Evolutionary conservation across 2,797 vertebrate species (phyloP).

Genomic region (Bradypodion ventrale): DNA sequence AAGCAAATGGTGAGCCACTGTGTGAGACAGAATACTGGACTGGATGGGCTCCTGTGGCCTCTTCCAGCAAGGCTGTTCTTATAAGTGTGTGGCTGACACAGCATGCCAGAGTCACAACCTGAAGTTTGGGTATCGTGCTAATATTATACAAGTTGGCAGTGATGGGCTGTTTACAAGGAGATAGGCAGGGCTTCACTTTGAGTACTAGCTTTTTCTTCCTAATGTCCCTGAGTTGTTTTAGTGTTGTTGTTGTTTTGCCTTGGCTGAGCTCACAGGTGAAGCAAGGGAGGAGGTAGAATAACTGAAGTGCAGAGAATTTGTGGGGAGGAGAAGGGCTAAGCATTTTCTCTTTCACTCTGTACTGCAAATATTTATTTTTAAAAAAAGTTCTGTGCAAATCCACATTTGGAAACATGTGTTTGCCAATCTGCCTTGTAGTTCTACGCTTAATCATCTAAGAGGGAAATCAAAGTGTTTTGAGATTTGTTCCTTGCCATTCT

Average conservation of each 20-base stretch:
- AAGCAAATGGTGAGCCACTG: no score
- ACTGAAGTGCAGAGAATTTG: background rate
- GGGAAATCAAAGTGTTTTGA: background rate
- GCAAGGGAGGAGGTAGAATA: background rate
- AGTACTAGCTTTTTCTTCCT: no score
- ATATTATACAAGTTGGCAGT: background rate
- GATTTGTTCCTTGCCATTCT: background rate
- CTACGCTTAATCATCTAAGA: background rate
- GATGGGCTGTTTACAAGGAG: background rate
- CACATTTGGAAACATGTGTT: background rate
- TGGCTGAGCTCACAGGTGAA: background rate
- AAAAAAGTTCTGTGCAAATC: background rate
- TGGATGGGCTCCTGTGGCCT: no score
- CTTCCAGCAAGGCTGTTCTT: no score
- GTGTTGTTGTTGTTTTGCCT: no score
- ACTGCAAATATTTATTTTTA: background rate
- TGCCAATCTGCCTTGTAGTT: background rate
- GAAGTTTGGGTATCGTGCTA: background rate
- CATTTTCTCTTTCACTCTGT: background rate
- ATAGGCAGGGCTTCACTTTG: background rate
- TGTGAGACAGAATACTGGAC: no score
- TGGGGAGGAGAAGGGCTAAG: background rate
- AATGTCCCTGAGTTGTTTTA: background rate
- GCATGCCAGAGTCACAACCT: background rate
- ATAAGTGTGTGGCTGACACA: conserved; percentile 37